These are phyloP conservation scores for Porites evermanni DNA, from an alignment of 92 coral and sea anemone genomes.

Conservation along the genomic window DNA sequence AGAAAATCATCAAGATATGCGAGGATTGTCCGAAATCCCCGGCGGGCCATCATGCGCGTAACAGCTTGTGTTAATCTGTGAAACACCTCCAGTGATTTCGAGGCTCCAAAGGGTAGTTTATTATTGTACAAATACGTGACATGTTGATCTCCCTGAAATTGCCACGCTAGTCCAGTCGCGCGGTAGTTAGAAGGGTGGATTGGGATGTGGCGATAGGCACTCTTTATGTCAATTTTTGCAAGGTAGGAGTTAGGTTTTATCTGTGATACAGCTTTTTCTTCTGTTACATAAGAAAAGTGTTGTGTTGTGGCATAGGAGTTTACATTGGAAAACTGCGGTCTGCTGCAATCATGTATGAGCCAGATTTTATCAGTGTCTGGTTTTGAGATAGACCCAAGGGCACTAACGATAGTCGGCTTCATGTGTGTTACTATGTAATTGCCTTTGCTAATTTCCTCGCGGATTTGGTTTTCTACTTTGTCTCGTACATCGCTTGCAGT, in stretches of 20 bases:
- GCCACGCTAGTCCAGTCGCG: slow-evolving; percentile 54
- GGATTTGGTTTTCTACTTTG: no score
- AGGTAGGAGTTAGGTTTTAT: slow-evolving; percentile 54
- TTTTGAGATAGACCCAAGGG: background rate
- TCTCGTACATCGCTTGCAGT: no score
- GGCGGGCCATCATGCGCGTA: slow-evolving; percentile 50
- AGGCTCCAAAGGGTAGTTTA: slow-evolving; percentile 57
- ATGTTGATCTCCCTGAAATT: slow-evolving; percentile 25
- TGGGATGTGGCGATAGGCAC: slow-evolving; percentile 61
- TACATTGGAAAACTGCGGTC: no score
- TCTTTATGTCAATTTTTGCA: slow-evolving; percentile 58
- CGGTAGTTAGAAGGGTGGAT: slow-evolving; percentile 53
- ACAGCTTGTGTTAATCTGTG: slow-evolving; percentile 55
- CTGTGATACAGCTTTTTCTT: slow-evolving; percentile 15
- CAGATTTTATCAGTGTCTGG: slow-evolving; percentile 1
- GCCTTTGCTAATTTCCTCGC: no score
- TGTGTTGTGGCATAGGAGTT: no score
- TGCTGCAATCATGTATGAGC: no score
- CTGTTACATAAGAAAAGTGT: no score
- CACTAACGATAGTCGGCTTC: background rate
- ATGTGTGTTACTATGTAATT: background rate
- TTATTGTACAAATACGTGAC: slow-evolving; percentile 39
- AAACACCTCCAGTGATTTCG: slow-evolving; percentile 41
- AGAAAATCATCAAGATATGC: slow-evolving; percentile 61
- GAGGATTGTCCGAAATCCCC: slow-evolving; percentile 23